phyloP scores from a whole-genome alignment of 2,113 vertebrate species.

The Serinus canaria region DNA sequence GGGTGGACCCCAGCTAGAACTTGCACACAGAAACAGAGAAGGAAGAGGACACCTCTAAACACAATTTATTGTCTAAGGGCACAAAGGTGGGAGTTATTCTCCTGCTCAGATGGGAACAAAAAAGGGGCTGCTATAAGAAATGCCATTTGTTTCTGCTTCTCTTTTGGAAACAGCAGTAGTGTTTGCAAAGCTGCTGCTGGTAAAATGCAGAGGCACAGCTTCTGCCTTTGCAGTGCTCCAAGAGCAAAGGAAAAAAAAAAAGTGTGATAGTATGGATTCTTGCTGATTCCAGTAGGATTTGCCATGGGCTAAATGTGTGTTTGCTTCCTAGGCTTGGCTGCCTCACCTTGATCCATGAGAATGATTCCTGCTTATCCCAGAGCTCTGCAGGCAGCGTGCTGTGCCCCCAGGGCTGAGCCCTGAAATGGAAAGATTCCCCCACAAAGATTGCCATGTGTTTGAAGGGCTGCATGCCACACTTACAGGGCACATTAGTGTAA shows the following conservation, averaged over 20 bases:
- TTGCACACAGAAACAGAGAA: background rate
- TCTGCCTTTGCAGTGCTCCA: background rate
- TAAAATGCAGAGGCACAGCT: background rate
- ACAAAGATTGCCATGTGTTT: background rate
- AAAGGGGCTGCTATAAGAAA: background rate
- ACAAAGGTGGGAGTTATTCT: accelerated
- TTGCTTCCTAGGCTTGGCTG: background rate
- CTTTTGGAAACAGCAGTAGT: background rate
- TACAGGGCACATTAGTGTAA: too few relatives aligned
- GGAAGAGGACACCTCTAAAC: background rate
- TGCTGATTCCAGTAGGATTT: background rate
- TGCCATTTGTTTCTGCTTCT: background rate
- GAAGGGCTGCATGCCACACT: background rate
- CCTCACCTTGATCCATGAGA: background rate
- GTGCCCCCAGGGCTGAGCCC: background rate
- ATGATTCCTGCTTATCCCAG: background rate
- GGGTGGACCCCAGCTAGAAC: background rate
- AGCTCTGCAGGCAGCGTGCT: background rate
- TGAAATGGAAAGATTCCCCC: background rate
- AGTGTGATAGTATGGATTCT: background rate
- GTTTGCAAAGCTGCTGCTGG: background rate
- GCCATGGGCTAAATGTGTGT: background rate
- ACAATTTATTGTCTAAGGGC: background rate
- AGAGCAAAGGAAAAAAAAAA: accelerated
- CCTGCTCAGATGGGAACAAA: background rate